phyloP scores from a whole-genome alignment of 2,888 invertebrate species.

The Coecobrya sp. region DNA sequence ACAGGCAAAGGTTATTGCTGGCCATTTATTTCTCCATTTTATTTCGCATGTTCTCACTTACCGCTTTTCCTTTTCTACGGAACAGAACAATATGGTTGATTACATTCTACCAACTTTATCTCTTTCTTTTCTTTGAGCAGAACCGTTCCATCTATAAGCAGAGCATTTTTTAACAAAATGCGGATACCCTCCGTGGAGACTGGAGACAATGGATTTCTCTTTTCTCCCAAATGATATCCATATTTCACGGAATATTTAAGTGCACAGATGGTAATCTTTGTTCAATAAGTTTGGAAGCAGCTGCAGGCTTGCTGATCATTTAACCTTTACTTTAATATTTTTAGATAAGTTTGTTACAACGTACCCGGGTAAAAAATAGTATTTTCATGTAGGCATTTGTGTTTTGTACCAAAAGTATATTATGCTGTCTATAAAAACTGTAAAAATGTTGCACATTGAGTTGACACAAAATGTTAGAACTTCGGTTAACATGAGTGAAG shows the following conservation, averaged over 20 bases:
- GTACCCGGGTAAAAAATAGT: slow-evolving; percentile 10
- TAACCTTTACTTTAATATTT: background rate
- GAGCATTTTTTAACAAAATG: slow-evolving; percentile 27
- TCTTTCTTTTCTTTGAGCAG: slow-evolving; percentile 10
- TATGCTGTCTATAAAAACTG: no score
- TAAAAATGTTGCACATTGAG: no score
- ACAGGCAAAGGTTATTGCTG: slow-evolving; percentile 24
- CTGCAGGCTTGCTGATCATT: background rate
- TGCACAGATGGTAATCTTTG: slow-evolving; percentile 53
- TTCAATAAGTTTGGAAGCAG: slow-evolving; percentile 51
- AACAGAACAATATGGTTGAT: slow-evolving; percentile 47
- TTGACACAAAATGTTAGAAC: no score
- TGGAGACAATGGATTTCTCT: slow-evolving; percentile 63
- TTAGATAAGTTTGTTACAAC: background rate
- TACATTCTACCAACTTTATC: slow-evolving; percentile 17
- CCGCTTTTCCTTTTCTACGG: background rate
- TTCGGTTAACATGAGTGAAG: no score
- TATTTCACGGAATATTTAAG: slow-evolving; percentile 66
- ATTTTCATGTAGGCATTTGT: background rate
- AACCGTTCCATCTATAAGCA: background rate
- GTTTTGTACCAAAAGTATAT: no score
- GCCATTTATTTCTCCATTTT: slow-evolving; percentile 61
- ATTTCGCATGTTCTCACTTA: slow-evolving; percentile 17
- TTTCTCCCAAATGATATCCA: slow-evolving; percentile 66
- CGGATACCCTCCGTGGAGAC: slow-evolving; percentile 32